phyloP scores from a whole-genome alignment of 2,797 vertebrate genomes.

The Lepidocolaptes lacrymiger region DNA sequence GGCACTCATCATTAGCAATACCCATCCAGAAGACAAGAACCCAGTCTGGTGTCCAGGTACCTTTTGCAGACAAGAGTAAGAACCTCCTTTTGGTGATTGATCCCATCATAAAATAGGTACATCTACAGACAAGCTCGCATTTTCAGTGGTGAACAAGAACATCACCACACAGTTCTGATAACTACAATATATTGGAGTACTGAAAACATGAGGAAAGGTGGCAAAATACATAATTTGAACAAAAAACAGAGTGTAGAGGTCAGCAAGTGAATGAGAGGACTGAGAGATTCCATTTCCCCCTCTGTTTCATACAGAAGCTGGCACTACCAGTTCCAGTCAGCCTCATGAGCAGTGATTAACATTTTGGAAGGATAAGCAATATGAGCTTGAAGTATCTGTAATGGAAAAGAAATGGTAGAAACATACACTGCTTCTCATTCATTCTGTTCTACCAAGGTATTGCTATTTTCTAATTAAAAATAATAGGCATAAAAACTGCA shows the following conservation, averaged over 20 bases:
- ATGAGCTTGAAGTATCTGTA: background rate
- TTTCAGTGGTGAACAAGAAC: background rate
- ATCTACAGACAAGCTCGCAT: background rate
- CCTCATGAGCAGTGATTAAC: background rate
- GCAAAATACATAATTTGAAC: background rate
- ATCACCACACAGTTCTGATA: background rate
- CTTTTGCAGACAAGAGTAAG: background rate
- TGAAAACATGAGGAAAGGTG: background rate
- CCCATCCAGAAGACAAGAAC: background rate
- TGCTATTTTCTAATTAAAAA: constrained; percentile 68
- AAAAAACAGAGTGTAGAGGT: background rate
- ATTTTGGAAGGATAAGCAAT: background rate
- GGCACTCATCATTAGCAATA: background rate
- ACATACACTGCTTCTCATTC: background rate
- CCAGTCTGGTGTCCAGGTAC: background rate
- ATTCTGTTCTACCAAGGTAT: constrained; percentile 14
- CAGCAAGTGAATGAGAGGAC: background rate
- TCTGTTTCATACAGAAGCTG: background rate
- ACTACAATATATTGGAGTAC: background rate
- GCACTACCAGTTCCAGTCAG: background rate
- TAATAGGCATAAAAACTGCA: constrained; percentile 52
- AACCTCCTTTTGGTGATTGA: background rate
- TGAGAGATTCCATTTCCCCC: background rate
- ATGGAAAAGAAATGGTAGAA: background rate
- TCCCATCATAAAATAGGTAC: background rate